These are phyloP conservation scores for Dermatemys mawii DNA, from an alignment of 2,113 vertebrate genomes.

Conservation along the genomic window DNA sequence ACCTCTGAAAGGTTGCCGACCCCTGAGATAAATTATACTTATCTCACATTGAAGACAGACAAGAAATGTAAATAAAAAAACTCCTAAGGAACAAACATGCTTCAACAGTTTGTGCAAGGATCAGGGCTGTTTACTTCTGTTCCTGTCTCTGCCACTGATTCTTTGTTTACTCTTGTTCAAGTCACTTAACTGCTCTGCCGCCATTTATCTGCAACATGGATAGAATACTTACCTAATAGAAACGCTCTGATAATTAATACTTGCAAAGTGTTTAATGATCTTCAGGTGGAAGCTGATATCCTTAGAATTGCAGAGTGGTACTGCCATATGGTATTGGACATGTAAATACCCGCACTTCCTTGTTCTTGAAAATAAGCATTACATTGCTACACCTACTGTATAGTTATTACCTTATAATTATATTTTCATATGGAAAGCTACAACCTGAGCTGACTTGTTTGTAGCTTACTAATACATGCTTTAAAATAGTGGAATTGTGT, in stretches of 20 bases:
- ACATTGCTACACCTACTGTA: not conserved
- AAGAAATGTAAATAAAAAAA: not conserved
- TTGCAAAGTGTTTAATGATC: not conserved
- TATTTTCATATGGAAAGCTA: not conserved
- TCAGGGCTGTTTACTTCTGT: not conserved
- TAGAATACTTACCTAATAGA: not conserved
- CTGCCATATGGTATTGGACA: fast-evolving
- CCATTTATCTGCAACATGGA: not conserved
- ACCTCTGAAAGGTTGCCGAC: too few species aligned
- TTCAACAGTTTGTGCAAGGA: not conserved
- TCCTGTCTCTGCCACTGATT: not conserved
- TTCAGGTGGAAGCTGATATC: not conserved
- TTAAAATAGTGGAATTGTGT: not conserved
- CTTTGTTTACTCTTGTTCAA: not conserved
- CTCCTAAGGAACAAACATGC: not conserved
- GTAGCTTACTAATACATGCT: not conserved
- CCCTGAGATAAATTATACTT: too few species aligned
- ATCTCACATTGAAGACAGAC: too few species aligned
- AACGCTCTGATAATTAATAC: not conserved
- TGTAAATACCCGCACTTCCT: not conserved
- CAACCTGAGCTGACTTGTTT: too few species aligned
- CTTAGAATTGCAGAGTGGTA: not conserved
- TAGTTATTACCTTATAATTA: not conserved
- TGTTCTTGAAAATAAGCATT: not conserved
- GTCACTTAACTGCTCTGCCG: not conserved